Base-by-base conservation (phyloP, 1,140 invertebrate species). In the Euschistus heros region DNA sequence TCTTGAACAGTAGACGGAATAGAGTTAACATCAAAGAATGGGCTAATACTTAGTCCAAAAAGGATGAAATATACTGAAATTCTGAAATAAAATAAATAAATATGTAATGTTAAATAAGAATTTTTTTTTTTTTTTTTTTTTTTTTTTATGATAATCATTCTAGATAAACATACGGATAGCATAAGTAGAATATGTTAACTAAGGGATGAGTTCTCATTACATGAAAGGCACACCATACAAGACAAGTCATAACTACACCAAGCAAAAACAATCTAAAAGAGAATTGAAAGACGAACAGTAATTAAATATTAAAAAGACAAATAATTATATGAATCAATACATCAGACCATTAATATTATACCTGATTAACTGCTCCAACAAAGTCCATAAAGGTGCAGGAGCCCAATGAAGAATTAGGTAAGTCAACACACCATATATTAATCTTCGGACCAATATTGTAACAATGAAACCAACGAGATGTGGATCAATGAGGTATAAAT, bases 401-500 rank as follows among this genome's bases (percentile, higher is more conserved):
- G 67, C 54, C 67, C 69, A 69, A 17, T 33, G 18, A 44, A 71
- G 24, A 59, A 68, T 63, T 63, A 62, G 50, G 60, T 52, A 52
- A 66, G 80, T 78, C 57, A 86, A 72, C 67, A 86, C 75, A 67
- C 80, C 83, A 73, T 89, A 88, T 26, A 94, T 74, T 57, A 97
- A 80, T 73, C 93, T 81, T 67, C 91, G 78, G 26, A 84, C 82
- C 69, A 94, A 78, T 67, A 95, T 79, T 17, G 91, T 82, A 65
- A 86, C 75, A 68, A 96, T 89, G 72, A 97, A 91, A 68, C 84
- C 77, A 27, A 94, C 80, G 26, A 97, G 75, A 75, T 95, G 86
- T 14, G 84, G 83, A 75, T 97, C 92, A 73, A 98, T 95, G 55
- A 97, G 77, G 75, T 97, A 92, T 75, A 95, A 93, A 78, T 97